A percentile compares a stretch with the other conserved stretches of the same genome.
Conservation (phyloP, 2,797 vertebrate genomes). For the Scyliorhinus canicula region DNA sequence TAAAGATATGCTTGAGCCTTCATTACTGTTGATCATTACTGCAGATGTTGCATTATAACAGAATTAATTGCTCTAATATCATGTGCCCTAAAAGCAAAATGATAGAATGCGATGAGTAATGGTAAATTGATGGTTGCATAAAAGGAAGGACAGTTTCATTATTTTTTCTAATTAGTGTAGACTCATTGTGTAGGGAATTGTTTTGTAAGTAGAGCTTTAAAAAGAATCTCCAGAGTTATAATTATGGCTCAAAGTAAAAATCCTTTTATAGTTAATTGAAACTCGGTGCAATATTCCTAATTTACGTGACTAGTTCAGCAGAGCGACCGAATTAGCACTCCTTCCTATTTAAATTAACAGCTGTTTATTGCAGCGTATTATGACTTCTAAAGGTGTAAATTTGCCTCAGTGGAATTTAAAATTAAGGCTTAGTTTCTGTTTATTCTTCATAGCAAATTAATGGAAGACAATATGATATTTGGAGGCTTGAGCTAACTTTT, state of each 20-base stretch:
- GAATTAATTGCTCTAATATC: constrained; percentile 10
- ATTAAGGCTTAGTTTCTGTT: not conserved
- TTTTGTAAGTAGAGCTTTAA: constrained; percentile 22
- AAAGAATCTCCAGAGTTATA: constrained; percentile 29
- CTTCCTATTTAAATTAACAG: constrained; percentile 25
- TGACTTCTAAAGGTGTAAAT: constrained; percentile 31
- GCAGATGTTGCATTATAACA: constrained; percentile 20
- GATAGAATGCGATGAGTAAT: constrained; percentile 22
- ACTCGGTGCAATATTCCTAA: not conserved
- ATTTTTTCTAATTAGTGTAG: constrained; percentile 25
- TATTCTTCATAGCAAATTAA: not conserved
- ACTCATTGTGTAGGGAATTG: constrained; percentile 16
- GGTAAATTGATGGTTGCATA: constrained; percentile 15
- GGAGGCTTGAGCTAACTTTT: not conserved
- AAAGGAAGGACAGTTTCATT: constrained; percentile 30
- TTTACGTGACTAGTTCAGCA: constrained; percentile 29
- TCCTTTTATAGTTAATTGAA: constrained; percentile 33
- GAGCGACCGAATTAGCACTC: not conserved
- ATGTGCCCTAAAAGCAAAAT: constrained; percentile 9
- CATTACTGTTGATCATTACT: constrained; percentile 1
- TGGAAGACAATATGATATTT: not conserved
- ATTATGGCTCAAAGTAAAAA: constrained; percentile 33
- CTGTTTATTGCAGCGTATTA: constrained; percentile 28
- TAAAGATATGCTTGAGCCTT: not conserved
- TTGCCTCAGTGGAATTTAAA: constrained; percentile 12